Percentiles rank a stretch among this genome's conserved stretches.
phyloP scores from a whole-genome alignment of 2,797 vertebrate genomes.

The Urosaurus nigricauda region DNA sequence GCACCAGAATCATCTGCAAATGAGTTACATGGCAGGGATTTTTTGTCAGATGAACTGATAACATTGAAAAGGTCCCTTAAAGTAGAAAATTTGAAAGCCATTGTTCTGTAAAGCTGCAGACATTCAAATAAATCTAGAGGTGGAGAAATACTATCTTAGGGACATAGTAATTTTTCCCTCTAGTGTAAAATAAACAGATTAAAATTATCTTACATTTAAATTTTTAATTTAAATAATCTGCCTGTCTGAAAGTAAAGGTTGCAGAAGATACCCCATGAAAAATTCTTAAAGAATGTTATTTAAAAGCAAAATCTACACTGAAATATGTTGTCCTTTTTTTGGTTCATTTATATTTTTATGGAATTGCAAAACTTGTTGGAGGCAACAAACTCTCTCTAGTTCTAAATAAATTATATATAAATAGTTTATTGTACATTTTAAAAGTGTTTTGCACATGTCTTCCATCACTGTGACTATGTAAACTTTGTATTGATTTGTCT shows the following conservation, averaged over 20 bases:
- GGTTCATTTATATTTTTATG: neutral
- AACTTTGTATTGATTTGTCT: rapidly evolving
- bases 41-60: neutral
- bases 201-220: neutral
- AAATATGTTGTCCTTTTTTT: neutral
- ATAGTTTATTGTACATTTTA: neutral
- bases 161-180: neutral
- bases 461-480: neutral
- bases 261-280: neutral
- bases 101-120: neutral
- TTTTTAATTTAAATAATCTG: neutral
- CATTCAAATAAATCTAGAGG: neutral
- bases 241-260: neutral
- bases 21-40: neutral
- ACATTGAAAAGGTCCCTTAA: neutral
- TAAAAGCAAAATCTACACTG: neutral
- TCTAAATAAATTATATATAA: neutral
- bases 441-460: neutral
- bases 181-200: neutral
- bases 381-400: neutral
- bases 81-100: neutral
- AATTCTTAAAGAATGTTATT: rapidly evolving
- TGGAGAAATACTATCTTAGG: neutral
- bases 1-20: neutral
- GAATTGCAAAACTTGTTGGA: neutral